Evolutionary conservation across 1,140 invertebrate genomes (phyloP), one percentile per base, ranked within the genome.

Genomic region (Adoxophyes honmai): DNA sequence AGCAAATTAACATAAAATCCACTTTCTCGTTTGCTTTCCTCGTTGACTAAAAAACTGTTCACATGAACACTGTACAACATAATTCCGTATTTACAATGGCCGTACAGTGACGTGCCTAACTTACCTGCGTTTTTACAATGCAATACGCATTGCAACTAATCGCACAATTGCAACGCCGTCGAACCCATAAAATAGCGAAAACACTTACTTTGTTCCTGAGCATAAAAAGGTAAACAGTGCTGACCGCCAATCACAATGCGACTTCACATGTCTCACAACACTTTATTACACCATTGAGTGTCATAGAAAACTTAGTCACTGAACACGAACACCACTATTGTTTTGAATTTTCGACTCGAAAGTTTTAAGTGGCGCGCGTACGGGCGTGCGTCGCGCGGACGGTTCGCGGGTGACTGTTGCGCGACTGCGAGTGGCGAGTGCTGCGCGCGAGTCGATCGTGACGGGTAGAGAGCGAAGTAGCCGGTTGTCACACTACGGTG

Each of bases 151-250:
- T 34, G 11, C 42, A 21, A 18, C 42, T 21, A 21, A 48, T 48
- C 28, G 42, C 42, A 48, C 42, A 42, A 55, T 60, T 37, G 57
- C 34, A 64, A 66, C 34, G 64, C 53, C 66, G 56, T 67, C 34
- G 58, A 66, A 69, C 64, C 48, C 67, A 72, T 72, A 64, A 75
- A 62, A 37, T 56, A 58, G 64, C 61, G 63, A 62, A 44, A 61
- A 75, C n/a, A n/a, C 66, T 59, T 61, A 59, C 48, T 59, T 60
- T 63, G 59, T 70, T 67, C 60, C 73, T 77, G 59, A 80, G 76
- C 68, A 67, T 73, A 73, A 75, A 83, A 73, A 78, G 67, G 59
- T 66, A 68, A 80, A 75, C 64, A 48, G 66, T 62, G 64, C 70
- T 59, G 63, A 67, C 64, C 48, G 51, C 52, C 59, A 71, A 62